Percentiles rank a stretch among this genome's conserved stretches.
Conservation (phyloP, 2,113 vertebrate genomes). For the Tor tambroides region DNA sequence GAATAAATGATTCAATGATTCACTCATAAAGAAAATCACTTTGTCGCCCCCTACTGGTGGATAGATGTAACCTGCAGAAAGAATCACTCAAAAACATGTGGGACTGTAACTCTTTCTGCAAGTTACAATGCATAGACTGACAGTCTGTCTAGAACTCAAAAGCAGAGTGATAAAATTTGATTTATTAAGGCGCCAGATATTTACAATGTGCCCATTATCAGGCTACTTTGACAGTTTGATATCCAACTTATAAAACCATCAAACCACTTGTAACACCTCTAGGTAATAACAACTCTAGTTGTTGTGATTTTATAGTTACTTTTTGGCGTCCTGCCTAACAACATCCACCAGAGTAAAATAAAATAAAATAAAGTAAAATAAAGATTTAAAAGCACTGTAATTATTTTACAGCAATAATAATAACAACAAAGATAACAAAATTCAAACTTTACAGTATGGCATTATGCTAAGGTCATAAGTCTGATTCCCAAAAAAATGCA, state of each 20-base stretch:
- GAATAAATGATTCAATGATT: background rate
- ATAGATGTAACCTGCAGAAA: background rate
- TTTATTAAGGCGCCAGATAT: background rate
- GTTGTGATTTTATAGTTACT: background rate
- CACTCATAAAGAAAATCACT: background rate
- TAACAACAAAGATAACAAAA: background rate
- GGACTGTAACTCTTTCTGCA: background rate
- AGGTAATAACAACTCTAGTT: background rate
- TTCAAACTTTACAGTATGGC: background rate
- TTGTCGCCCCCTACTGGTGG: background rate
- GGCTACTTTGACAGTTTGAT: background rate
- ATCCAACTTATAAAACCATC: background rate
- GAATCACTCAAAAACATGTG: no score
- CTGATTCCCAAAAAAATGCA: background rate
- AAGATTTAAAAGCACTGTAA: background rate
- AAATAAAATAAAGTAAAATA: background rate
- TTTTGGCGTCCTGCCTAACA: background rate
- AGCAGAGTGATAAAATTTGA: background rate
- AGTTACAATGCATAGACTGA: background rate
- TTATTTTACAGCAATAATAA: background rate
- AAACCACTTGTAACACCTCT: background rate
- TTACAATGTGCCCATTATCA: background rate
- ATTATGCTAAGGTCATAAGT: background rate
- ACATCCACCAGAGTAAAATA: background rate
- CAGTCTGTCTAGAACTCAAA: background rate